Percentiles rank a stretch among this genome's conserved stretches.
Conservation (phyloP, 2,797 vertebrate species). For the Lepilemur septentrionalis region DNA sequence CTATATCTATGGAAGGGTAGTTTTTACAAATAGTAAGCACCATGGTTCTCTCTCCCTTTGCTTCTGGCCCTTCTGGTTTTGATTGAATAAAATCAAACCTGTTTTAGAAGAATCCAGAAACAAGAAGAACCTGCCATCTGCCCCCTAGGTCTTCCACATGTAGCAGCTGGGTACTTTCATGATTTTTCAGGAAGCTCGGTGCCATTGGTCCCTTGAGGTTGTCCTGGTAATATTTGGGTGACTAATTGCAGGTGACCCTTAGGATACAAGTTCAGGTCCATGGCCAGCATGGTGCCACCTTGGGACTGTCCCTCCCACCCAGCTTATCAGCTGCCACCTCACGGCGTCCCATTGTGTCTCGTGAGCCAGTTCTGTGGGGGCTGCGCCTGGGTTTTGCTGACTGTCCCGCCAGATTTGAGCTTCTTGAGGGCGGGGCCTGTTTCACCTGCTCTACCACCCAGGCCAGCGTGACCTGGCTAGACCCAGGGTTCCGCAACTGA, state of each 20-base stretch:
- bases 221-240: neutral
- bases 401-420: neutral
- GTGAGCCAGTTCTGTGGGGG: rapidly evolving
- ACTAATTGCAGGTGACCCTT: no score
- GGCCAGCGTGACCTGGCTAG: neutral
- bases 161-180: rapidly evolving
- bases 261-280: no score
- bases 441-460: neutral
- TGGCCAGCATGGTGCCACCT: neutral
- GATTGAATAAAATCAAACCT: neutral
- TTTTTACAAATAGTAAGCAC: neutral
- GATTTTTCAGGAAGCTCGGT: neutral
- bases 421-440: neutral
- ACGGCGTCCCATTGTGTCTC: neutral
- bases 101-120: neutral
- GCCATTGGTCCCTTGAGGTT: rapidly evolving
- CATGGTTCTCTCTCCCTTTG: neutral
- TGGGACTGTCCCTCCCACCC: neutral
- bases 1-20: neutral
- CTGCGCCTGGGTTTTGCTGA: neutral
- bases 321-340: no score
- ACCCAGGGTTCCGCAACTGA: rapidly evolving
- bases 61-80: neutral
- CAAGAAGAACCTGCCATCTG: neutral
- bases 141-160: rapidly evolving